Evolutionary conservation across 2,797 vertebrate genomes (phyloP).

Genomic region (Diplodus puntazzo): DNA sequence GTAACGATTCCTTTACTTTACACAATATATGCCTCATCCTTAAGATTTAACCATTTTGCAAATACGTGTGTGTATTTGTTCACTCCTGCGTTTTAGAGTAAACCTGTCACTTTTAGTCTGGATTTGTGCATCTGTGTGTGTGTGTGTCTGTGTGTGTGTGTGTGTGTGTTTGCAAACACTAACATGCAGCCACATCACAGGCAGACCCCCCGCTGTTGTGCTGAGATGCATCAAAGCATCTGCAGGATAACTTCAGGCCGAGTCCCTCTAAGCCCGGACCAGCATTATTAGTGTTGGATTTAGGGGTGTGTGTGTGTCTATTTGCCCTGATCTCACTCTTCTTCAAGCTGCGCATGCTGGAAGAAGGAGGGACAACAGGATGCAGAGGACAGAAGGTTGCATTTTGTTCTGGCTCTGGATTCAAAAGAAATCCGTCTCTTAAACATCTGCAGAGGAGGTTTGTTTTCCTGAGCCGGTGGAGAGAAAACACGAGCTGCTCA

Average conservation of each 20-base stretch:
- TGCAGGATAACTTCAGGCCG: conserved; percentile 61
- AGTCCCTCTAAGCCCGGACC: conserved; percentile 31
- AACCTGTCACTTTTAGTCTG: conserved; percentile 7
- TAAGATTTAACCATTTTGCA: too few relatives aligned
- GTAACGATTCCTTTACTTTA: neutral
- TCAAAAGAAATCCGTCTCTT: neutral
- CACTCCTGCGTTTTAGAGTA: conserved; percentile 4
- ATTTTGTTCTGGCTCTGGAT: conserved; percentile 1
- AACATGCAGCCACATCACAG: conserved; percentile 43
- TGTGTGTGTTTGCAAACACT: conserved; percentile 32
- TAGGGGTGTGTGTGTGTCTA: neutral
- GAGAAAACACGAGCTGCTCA: conserved; percentile 2
- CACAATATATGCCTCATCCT: neutral
- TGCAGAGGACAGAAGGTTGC: conserved; percentile 10
- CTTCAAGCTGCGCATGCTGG: conserved; percentile 18
- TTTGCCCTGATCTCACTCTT: neutral
- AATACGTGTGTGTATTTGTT: neutral
- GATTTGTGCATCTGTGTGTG: conserved; percentile 10
- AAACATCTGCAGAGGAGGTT: conserved; percentile 17
- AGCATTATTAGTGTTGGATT: conserved; percentile 17
- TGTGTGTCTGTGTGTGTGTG: conserved; percentile 13
- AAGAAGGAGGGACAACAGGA: conserved; percentile 12
- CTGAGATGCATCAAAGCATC: conserved; percentile 68
- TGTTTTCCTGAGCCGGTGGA: conserved; percentile 14
- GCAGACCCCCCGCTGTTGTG: conserved; percentile 35